Conservation (phyloP, 64 coral and sea anemone genomes). For the Stichodactyla mertensii region DNA sequence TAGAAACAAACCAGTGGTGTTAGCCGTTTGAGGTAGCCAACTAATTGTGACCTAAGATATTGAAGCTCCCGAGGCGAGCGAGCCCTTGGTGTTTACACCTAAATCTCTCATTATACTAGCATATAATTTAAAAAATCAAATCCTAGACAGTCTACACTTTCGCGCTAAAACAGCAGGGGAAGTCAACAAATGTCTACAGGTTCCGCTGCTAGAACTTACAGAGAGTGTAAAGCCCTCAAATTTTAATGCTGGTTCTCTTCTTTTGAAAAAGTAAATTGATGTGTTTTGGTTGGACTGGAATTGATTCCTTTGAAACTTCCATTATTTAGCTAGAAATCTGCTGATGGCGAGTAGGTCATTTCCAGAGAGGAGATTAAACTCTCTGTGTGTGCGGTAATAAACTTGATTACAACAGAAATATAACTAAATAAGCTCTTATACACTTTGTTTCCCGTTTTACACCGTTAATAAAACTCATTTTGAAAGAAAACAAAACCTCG, state of each 20-base stretch:
- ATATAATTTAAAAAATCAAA: not conserved
- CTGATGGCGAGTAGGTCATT: not conserved
- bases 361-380: not conserved
- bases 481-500: not conserved
- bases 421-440: not conserved
- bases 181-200: conserved; percentile 75
- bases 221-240: conserved; percentile 65
- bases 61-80: not conserved
- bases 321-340: not conserved
- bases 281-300: conserved; percentile 26
- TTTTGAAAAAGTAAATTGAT: conserved; percentile 46
- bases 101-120: not conserved
- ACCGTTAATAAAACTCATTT: conserved; percentile 11
- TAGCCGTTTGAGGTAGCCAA: not conserved
- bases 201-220: conserved; percentile 68
- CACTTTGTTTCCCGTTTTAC: not conserved
- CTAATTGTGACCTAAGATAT: not conserved
- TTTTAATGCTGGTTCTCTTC: conserved; percentile 44
- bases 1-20: not conserved
- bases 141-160: not conserved
- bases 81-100: not conserved
- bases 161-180: conserved; percentile 12
- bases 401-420: not conserved
- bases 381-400: not conserved
- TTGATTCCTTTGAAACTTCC: not conserved